phyloP scores from a whole-genome alignment of 1,140 invertebrate species.

The Nilaparvata lugens region DNA sequence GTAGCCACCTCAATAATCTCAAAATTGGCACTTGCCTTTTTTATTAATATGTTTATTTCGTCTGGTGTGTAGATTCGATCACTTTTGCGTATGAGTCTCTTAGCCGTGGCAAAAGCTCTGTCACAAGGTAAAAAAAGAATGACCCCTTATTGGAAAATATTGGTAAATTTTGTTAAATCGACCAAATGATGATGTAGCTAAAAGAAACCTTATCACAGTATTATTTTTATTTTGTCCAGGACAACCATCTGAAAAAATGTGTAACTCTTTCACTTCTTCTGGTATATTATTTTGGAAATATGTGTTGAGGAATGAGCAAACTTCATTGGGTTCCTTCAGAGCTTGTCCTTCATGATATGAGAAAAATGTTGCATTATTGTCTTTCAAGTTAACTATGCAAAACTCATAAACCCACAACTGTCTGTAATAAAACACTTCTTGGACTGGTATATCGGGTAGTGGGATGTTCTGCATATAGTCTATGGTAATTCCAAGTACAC shows the following conservation, averaged over 20 bases:
- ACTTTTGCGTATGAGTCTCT: too few species aligned
- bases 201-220: conserved; percentile 16
- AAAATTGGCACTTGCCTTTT: too few species aligned
- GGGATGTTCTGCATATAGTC: conserved; percentile 28
- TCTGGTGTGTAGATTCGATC: too few species aligned
- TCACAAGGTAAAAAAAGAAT: not conserved
- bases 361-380: conserved; percentile 20
- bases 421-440: conserved; percentile 26
- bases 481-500: conserved; percentile 12
- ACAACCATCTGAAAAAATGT: conserved; percentile 26
- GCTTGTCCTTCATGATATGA: conserved; percentile 25
- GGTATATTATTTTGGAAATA: conserved; percentile 19
- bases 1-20: too few species aligned
- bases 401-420: conserved; percentile 24
- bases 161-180: conserved; percentile 10
- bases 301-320: conserved; percentile 18
- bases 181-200: conserved; percentile 7
- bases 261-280: conserved; percentile 22
- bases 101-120: conserved; percentile 10
- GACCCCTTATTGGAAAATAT: conserved; percentile 2
- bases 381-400: conserved; percentile 25
- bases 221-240: conserved; percentile 17
- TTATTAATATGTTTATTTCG: too few species aligned
- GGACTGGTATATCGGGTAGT: conserved; percentile 22
- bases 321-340: conserved; percentile 26